Conservation (phyloP, 2,113 vertebrate genomes). For the Neolamprologus cancellatus region DNA sequence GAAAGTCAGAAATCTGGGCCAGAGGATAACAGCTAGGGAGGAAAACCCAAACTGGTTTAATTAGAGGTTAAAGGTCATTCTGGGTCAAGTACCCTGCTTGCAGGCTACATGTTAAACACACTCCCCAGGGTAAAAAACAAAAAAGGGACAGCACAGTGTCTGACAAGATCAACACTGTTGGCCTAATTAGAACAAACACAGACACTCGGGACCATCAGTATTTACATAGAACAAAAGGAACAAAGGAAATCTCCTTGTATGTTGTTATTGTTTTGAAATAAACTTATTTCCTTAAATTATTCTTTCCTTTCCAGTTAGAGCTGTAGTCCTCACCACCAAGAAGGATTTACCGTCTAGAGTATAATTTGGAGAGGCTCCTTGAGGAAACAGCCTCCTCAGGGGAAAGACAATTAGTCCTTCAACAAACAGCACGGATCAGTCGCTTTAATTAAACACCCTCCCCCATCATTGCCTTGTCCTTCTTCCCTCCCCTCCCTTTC, state of each 20-base stretch:
- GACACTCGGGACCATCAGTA: neutral
- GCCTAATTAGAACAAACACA: slow-evolving; percentile 64
- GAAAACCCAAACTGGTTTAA: slow-evolving; percentile 43
- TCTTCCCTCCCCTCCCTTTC: slow-evolving; percentile 20
- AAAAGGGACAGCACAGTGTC: slow-evolving; percentile 31
- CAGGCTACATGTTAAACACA: slow-evolving; percentile 62
- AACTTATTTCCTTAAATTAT: slow-evolving; percentile 47
- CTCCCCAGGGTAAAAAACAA: slow-evolving; percentile 35
- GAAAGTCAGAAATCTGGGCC: slow-evolving; percentile 11
- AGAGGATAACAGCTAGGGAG: neutral
- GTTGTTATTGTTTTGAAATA: slow-evolving; percentile 47
- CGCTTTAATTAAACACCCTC: slow-evolving; percentile 74
- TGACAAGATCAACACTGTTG: slow-evolving; percentile 43
- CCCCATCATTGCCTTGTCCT: slow-evolving; percentile 42
- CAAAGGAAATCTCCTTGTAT: slow-evolving; percentile 20
- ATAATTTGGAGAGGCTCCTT: slow-evolving; percentile 62
- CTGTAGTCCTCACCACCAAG: slow-evolving; percentile 28
- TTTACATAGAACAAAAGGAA: slow-evolving; percentile 22
- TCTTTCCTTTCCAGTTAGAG: slow-evolving; percentile 28
- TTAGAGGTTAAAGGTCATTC: slow-evolving; percentile 57
- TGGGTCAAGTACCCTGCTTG: slow-evolving; percentile 56
- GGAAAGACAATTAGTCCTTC: slow-evolving; percentile 73
- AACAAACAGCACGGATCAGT: slow-evolving; percentile 72
- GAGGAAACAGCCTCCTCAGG: slow-evolving; percentile 64
- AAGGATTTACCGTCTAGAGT: slow-evolving; percentile 61